Conservation (phyloP, 2,797 vertebrate species). For the Xenopus petersii region DNA sequence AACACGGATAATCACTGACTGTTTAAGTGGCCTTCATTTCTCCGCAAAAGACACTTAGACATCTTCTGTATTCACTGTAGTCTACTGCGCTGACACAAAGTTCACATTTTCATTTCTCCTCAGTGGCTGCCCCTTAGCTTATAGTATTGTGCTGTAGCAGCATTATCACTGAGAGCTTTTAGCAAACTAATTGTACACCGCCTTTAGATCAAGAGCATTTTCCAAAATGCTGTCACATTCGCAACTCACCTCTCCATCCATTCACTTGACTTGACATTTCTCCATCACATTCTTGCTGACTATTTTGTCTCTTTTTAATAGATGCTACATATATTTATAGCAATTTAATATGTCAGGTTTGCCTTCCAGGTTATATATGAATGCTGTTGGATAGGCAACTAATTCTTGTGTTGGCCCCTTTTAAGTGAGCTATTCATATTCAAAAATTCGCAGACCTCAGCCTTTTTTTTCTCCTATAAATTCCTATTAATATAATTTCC, state of each 20-base stretch:
- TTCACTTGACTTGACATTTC: neutral
- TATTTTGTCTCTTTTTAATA: neutral
- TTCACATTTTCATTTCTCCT: neutral
- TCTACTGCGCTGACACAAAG: neutral
- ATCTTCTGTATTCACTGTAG: neutral
- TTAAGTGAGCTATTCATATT: slow-evolving; percentile 1
- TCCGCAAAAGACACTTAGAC: too few relatives aligned
- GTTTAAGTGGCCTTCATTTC: too few relatives aligned
- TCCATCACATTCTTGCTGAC: neutral
- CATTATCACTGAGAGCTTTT: neutral
- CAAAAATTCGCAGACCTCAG: slow-evolving; percentile 31
- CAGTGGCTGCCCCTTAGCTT: neutral
- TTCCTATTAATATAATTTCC: slow-evolving; percentile 4
- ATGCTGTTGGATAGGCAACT: neutral
- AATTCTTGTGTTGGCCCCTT: slow-evolving; percentile 26
- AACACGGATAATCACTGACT: too few relatives aligned
- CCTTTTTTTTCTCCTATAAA: slow-evolving; percentile 14
- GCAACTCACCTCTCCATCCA: neutral
- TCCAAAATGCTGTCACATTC: neutral
- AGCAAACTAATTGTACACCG: neutral
- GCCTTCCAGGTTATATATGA: neutral
- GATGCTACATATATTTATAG: neutral
- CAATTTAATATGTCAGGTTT: slow-evolving; percentile 5
- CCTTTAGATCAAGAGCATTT: neutral
- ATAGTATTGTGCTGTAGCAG: neutral